Percentiles rank a stretch among this genome's conserved stretches.
Conservation (phyloP, 2,113 vertebrate species). For the Syngnathus typhle region DNA sequence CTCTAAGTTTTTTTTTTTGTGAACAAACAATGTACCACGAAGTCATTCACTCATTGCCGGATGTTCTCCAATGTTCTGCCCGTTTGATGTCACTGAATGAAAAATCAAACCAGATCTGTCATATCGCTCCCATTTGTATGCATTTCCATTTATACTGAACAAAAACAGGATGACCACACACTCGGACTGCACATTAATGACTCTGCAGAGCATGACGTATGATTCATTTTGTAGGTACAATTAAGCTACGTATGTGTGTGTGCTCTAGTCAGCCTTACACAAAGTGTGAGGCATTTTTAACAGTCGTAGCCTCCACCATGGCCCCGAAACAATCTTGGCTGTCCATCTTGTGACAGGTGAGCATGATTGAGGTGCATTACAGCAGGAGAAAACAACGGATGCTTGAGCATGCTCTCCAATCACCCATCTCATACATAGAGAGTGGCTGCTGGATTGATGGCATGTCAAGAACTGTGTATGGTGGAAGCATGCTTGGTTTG, state of each 20-base stretch:
- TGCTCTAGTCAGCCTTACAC: constrained; percentile 4
- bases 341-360: constrained; percentile 30
- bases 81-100: neutral
- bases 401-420: constrained; percentile 36
- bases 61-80: neutral
- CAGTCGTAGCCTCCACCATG: constrained; percentile 2
- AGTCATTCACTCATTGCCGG: neutral
- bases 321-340: constrained; percentile 8
- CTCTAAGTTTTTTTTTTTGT: neutral
- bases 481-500: neutral
- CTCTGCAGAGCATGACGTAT: constrained; percentile 34
- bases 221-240: constrained; percentile 26
- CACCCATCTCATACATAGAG: constrained; percentile 43
- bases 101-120: neutral
- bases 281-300: constrained; percentile 1
- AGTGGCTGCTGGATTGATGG: constrained; percentile 39
- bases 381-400: constrained; percentile 30
- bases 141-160: constrained; percentile 36
- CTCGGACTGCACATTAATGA: constrained; percentile 30
- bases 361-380: constrained; percentile 39
- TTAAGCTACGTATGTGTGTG: constrained; percentile 16
- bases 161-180: constrained; percentile 39
- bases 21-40: neutral
- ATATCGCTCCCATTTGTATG: constrained; percentile 7
- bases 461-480: constrained; percentile 2